phyloP scores from a whole-genome alignment of 2,888 invertebrate species.

The Gerris lacustris region DNA sequence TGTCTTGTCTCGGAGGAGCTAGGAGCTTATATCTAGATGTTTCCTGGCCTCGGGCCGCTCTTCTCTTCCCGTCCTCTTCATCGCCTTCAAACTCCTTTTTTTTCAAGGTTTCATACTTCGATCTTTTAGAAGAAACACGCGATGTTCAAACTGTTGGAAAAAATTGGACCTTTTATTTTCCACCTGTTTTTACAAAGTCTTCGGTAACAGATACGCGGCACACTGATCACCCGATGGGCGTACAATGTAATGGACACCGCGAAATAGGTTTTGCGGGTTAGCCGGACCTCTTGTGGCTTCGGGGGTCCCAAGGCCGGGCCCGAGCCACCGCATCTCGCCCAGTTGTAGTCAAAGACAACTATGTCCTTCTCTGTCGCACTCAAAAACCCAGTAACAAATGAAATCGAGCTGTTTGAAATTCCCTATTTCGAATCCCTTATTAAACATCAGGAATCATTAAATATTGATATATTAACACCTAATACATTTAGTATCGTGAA shows the following conservation, averaged over 20 bases:
- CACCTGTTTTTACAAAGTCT: not conserved
- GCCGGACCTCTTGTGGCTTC: not conserved
- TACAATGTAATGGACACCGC: slow-evolving; percentile 1
- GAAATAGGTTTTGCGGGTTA: slow-evolving; percentile 3
- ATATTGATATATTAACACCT: too few relatives aligned
- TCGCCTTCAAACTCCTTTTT: not conserved
- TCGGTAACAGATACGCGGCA: not conserved
- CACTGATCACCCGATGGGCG: not conserved
- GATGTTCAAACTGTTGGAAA: not conserved
- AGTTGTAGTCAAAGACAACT: too few relatives aligned
- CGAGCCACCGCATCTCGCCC: too few relatives aligned
- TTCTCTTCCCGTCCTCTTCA: not conserved
- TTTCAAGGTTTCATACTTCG: not conserved
- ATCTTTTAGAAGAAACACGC: not conserved
- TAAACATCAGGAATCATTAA: too few relatives aligned
- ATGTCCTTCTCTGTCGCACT: too few relatives aligned
- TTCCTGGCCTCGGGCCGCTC: not conserved
- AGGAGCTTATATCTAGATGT: slow-evolving; percentile 3
- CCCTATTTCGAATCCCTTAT: too few relatives aligned
- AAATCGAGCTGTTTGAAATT: too few relatives aligned
- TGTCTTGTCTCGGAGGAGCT: not conserved
- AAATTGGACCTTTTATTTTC: not conserved
- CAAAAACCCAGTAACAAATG: too few relatives aligned
- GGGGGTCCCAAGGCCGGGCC: not conserved
- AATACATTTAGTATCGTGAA: too few relatives aligned